Conservation (phyloP, 2,797 vertebrate species). For the Helostoma temminkii region DNA sequence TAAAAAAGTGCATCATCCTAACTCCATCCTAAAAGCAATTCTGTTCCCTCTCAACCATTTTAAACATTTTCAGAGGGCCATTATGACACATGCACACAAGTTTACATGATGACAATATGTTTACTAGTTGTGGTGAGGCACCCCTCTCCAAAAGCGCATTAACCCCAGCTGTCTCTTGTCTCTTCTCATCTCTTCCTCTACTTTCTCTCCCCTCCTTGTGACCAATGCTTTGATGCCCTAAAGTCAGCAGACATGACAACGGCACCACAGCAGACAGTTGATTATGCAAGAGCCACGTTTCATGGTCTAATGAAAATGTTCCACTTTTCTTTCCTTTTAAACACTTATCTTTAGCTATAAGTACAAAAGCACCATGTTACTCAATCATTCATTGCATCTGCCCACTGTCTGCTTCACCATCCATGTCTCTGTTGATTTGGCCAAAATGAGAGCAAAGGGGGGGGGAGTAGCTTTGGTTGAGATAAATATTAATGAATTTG, state of each 20-base stretch:
- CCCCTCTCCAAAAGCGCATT: not conserved
- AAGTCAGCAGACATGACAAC: constrained; percentile 61
- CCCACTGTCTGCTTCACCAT: constrained; percentile 41
- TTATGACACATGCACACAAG: not conserved
- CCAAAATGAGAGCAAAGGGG: constrained; percentile 61
- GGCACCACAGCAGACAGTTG: constrained; percentile 43
- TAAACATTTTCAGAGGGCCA: not conserved
- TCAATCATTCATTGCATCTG: constrained; percentile 70
- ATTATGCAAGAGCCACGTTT: constrained; percentile 66
- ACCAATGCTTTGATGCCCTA: constrained; percentile 37
- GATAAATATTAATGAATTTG: constrained; percentile 73
- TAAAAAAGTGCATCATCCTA: constrained; percentile 3
- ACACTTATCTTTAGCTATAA: constrained; percentile 47
- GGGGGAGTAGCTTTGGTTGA: constrained; percentile 55
- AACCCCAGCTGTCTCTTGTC: constrained; percentile 18
- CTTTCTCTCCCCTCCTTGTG: constrained; percentile 15
- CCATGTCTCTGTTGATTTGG: constrained; percentile 58
- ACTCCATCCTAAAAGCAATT: not conserved
- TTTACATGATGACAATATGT: not conserved
- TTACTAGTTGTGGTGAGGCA: not conserved
- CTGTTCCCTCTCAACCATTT: not conserved
- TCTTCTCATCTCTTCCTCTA: not conserved
- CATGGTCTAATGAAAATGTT: constrained; percentile 58
- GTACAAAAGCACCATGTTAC: constrained; percentile 51
- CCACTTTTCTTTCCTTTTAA: constrained; percentile 25